Evolutionary conservation across 2,888 invertebrate genomes (phyloP).

Genomic region (Caenorhabditis sp.): DNA sequence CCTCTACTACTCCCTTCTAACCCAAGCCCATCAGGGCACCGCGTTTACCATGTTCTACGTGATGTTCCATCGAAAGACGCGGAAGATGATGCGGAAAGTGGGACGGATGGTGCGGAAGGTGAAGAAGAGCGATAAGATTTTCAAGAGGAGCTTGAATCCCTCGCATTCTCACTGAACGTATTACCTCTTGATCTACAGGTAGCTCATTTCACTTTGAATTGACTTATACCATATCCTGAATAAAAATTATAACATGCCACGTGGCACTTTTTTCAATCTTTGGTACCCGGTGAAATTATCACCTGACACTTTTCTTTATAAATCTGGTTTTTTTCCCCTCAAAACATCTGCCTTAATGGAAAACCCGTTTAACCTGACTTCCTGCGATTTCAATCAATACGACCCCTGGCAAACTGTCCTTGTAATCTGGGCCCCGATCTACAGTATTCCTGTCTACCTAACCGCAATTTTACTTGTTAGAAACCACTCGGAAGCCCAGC

Average conservation of each 20-base stretch:
- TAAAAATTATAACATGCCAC: too few species aligned
- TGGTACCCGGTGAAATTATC: too few species aligned
- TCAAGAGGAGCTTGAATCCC: too few species aligned
- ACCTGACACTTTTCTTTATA: too few species aligned
- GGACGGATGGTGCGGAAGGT: too few species aligned
- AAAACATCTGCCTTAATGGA: conserved; percentile 16
- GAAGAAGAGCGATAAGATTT: too few species aligned
- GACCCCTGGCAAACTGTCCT: conserved; percentile 26
- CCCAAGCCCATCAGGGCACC: conserved; percentile 48
- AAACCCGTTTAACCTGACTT: conserved; percentile 27
- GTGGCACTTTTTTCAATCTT: too few species aligned
- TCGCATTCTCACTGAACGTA: too few species aligned
- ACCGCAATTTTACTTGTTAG: conserved; percentile 20
- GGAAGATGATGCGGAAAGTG: conserved; percentile 25
- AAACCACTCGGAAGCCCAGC: conserved; percentile 34
- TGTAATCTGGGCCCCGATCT: conserved; percentile 39
- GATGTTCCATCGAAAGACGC: conserved; percentile 33
- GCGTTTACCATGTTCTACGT: conserved; percentile 46
- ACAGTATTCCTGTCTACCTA: conserved; percentile 34
- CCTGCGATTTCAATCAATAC: conserved; percentile 42
- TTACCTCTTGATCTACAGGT: too few species aligned
- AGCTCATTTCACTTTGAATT: too few species aligned
- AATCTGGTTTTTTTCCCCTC: too few species aligned
- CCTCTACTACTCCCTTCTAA: conserved; percentile 33
- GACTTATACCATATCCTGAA: too few species aligned